Evolutionary conservation across 2,797 vertebrate genomes (phyloP), one percentile per base, ranked within the genome.

Genomic region (Hybognathus amarus): DNA sequence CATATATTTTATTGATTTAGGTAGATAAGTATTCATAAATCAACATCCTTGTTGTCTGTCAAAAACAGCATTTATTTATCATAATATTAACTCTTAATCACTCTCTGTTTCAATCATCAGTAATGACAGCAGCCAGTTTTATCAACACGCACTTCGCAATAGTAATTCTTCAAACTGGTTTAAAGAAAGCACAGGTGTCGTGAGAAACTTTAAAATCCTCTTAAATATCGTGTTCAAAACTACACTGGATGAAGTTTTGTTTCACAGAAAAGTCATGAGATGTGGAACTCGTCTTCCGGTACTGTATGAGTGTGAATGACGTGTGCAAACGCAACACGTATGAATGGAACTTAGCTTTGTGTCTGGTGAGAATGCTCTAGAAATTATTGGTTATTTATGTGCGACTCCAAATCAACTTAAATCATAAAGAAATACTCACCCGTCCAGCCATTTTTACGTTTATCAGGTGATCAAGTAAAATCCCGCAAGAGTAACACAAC

Each of bases 391-490:
- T 36, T 63, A 59, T 40, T 24, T 56, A 12, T 73, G 22, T 24
- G 11, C 8, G 2, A 13, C 22, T 17, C 30, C 1, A 83, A 38
- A 47, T 15, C 40, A 2, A 22, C 11, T n/a, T 76, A 69, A 81
- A 73, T 1, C 8, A 9, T 45, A 78, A 1, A 66, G 42, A 75
- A 30, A n/a, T 75, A 87, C 87, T 42, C 47, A 88, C 87, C 74
- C 83, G 75, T 38, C 74, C 69, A 52, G 87, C 87, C 87, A 88
- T 88, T 40, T 82, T 64, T 61, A 36, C 4, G 50, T 80, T 67
- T 42, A 69, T 80, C 77, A 64, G 73, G 52, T 85, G 67, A 80
- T 61, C 70, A 24, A 64, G 52, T 69, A 38, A 38, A 66, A 76
- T 66, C 68, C 56, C 38, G 74, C 36, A 74, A n/a, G 36, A 30